Base-by-base conservation (phyloP, 2,888 invertebrate species). In the Thelaira solivaga region DNA sequence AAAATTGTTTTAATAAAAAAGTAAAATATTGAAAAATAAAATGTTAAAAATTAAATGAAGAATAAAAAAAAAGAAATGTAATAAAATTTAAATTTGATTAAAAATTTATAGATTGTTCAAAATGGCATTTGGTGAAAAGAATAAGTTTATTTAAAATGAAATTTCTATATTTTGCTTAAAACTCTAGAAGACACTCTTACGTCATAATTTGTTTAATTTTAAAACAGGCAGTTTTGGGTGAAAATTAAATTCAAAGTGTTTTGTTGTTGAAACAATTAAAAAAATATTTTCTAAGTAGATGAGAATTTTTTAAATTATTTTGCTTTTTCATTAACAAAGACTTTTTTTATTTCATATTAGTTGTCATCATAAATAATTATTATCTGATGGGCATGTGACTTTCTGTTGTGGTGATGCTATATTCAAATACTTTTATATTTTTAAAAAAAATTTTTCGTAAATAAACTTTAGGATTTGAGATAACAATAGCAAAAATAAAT, bases 341-440 rank as follows among this genome's bases (percentile, higher is more conserved):
- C 11, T 36, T 24, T 36, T 45, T 29, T 49, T 20, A 29, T 67
- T 53, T 29, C 4, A n/a, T 65, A 59, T 69, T 53, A 39, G 64
- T 65, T 74, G 78, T 74, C 78, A 74, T 61, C 69, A 65, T 74
- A 78, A 74, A 78, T 69, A 74, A 65, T 69, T 65, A 59, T 74
- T 65, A 74, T 78, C 74, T 74, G 78, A 78, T 78, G 69, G 78
- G 74, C 78, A 65, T 65, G 24, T 49, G 65, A 41, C 43, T 62
- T 22, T 29, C 16, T 11, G 43, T 22, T 34, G 13, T 47, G 26
- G 3, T 47, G 39, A 10, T 43, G n/a, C 18, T 16, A 24, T 10
- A 13, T 5, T 22, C 20, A 53, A 29, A 8, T 65, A 24, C 6
- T 18, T 47, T 20, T 20, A 41, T 31, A 31, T 22, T 59, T 22